A percentile compares a stretch with the other conserved stretches of the same genome.
phyloP scores from a whole-genome alignment of 2,113 vertebrate species.

The Pomatorhinus ruficollis region DNA sequence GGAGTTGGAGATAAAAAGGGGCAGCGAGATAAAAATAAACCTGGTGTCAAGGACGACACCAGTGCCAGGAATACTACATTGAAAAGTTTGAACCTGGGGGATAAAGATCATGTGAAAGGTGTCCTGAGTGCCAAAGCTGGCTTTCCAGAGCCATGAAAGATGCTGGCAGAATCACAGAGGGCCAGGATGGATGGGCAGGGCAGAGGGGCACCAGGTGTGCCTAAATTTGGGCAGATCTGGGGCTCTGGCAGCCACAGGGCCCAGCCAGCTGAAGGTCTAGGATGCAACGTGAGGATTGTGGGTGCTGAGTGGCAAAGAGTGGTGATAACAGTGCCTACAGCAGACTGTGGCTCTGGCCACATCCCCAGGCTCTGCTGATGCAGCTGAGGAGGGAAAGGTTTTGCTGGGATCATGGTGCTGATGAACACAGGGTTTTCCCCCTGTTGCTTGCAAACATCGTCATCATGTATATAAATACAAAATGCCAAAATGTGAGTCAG shows the following conservation, averaged over 20 bases:
- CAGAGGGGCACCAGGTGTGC: not conserved
- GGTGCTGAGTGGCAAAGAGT: fast-evolving
- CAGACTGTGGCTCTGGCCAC: fast-evolving
- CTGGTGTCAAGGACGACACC: fast-evolving
- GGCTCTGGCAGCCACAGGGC: not conserved
- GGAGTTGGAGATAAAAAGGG: not conserved
- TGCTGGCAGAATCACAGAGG: not conserved
- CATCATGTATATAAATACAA: not conserved
- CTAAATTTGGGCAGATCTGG: not conserved
- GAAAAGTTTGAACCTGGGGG: not conserved
- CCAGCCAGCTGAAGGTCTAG: fast-evolving
- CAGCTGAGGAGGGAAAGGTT: not conserved
- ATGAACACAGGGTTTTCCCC: not conserved
- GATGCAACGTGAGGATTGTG: fast-evolving
- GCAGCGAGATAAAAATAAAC: not conserved
- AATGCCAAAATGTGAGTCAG: constrained; percentile 37
- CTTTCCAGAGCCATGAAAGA: fast-evolving
- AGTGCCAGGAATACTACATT: not conserved
- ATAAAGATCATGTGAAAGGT: not conserved
- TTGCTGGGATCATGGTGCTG: not conserved
- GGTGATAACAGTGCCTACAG: fast-evolving
- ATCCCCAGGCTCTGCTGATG: fast-evolving
- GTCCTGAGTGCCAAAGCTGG: not conserved
- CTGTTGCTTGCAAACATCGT: not conserved
- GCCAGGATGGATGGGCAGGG: not conserved